Conservation (phyloP, 2,113 vertebrate species). For the Sylvia atricapilla region DNA sequence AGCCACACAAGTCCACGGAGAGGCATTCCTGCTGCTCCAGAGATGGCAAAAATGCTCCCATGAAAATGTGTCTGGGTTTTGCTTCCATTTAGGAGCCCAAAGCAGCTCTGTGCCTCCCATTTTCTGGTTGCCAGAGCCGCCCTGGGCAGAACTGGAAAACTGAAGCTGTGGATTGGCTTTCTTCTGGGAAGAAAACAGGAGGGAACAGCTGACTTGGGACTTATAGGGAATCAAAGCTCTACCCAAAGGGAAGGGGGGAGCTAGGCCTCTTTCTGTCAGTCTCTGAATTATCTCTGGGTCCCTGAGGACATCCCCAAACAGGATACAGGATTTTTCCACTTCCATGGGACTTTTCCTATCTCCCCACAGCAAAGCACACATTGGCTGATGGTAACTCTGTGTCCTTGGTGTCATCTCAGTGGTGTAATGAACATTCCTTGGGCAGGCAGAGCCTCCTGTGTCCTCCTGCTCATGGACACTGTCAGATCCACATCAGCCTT, state of each 20-base stretch:
- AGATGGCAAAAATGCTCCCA: neutral
- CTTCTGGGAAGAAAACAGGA: neutral
- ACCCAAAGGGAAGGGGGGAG: neutral
- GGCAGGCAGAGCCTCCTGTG: neutral
- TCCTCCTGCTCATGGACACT: neutral
- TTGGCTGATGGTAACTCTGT: neutral
- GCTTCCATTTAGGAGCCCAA: neutral
- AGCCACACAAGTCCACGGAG: neutral
- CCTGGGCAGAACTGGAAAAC: neutral
- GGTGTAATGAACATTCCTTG: neutral
- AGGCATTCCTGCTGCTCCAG: neutral
- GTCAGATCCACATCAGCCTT: neutral
- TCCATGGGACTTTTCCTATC: neutral
- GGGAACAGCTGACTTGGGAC: neutral
- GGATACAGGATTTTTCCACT: neutral
- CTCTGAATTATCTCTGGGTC: neutral
- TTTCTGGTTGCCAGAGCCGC: neutral
- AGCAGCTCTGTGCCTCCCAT: neutral
- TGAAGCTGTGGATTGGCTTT: neutral
- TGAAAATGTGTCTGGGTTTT: neutral
- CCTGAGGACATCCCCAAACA: neutral
- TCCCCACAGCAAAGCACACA: neutral
- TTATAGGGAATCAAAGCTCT: neutral
- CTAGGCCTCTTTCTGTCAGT: neutral
- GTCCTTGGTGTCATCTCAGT: neutral